These are phyloP conservation scores for Andrena flavipes DNA, from an alignment of 2,888 invertebrate species.

Conservation along the genomic window DNA sequence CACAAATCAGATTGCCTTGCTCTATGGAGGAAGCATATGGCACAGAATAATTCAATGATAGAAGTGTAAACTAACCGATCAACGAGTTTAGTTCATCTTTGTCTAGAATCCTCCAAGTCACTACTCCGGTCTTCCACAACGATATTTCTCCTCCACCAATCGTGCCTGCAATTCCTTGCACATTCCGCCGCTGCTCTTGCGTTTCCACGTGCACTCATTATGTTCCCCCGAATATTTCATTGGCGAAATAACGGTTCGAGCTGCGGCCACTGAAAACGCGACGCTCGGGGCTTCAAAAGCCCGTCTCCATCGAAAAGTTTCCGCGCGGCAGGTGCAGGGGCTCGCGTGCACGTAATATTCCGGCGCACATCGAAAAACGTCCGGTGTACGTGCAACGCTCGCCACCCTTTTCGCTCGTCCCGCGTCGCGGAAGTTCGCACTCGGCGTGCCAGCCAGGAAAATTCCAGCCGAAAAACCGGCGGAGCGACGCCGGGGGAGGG, in stretches of 20 bases:
- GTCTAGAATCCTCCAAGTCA: too few relatives aligned
- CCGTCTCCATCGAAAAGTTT: conserved; percentile 42
- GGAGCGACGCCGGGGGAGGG: neutral
- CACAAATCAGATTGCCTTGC: too few relatives aligned
- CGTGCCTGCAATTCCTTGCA: too few relatives aligned
- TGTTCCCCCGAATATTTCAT: conserved; percentile 9
- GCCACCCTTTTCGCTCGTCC: neutral
- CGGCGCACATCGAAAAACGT: conserved; percentile 28
- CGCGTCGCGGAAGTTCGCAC: conserved; percentile 5
- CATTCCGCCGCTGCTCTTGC: neutral
- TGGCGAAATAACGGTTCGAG: conserved; percentile 41
- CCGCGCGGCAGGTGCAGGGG: conserved; percentile 73
- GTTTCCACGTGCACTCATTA: neutral
- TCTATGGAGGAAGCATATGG: too few relatives aligned
- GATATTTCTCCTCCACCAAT: neutral
- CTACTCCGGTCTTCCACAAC: neutral
- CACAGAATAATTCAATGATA: too few relatives aligned
- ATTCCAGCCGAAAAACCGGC: conserved; percentile 14
- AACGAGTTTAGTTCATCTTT: too few relatives aligned
- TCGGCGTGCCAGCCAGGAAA: neutral
- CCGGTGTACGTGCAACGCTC: neutral
- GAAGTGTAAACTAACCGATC: too few relatives aligned
- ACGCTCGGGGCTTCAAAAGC: neutral
- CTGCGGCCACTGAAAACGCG: conserved; percentile 6
- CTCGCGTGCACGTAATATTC: conserved; percentile 76